phyloP scores from a whole-genome alignment of 2,888 invertebrate species.

The Busseola fusca region DNA sequence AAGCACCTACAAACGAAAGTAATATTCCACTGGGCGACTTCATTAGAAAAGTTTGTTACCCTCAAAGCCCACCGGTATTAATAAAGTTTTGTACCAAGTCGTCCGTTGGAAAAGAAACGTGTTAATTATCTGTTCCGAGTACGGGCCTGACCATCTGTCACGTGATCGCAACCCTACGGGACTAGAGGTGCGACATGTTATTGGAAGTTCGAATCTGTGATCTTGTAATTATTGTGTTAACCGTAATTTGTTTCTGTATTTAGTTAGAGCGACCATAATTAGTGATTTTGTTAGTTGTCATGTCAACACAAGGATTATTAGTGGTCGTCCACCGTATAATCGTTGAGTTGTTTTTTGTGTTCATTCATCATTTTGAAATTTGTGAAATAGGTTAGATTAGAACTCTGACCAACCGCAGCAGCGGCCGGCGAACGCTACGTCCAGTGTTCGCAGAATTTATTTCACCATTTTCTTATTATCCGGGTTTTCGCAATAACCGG shows the following conservation, averaged over 20 bases:
- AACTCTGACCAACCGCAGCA: too few species aligned
- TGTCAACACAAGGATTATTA: slow-evolving; percentile 5
- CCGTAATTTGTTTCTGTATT: slow-evolving; percentile 34
- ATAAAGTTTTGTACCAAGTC: slow-evolving; percentile 86
- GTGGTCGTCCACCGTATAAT: not conserved
- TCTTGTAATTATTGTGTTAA: slow-evolving; percentile 36
- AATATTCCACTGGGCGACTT: slow-evolving; percentile 85
- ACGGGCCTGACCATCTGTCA: slow-evolving; percentile 81
- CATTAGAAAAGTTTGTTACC: slow-evolving; percentile 88
- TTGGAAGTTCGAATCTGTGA: slow-evolving; percentile 59
- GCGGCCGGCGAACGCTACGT: too few species aligned
- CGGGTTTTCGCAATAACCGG: too few species aligned
- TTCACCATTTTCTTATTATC: too few species aligned
- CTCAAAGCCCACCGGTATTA: slow-evolving; percentile 87
- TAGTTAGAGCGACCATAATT: slow-evolving; percentile 1
- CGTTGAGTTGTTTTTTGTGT: too few species aligned
- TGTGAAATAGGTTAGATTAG: too few species aligned
- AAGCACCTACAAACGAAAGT: slow-evolving; percentile 78
- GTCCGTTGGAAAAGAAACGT: slow-evolving; percentile 84
- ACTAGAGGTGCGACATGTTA: slow-evolving; percentile 61
- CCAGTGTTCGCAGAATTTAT: too few species aligned
- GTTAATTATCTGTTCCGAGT: slow-evolving; percentile 84
- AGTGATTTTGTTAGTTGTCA: slow-evolving; percentile 16
- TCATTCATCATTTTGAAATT: too few species aligned
- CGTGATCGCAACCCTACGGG: slow-evolving; percentile 69